Evolutionary conservation across 2,113 vertebrate species (phyloP).

Genomic region (Salvelinus sp.): DNA sequence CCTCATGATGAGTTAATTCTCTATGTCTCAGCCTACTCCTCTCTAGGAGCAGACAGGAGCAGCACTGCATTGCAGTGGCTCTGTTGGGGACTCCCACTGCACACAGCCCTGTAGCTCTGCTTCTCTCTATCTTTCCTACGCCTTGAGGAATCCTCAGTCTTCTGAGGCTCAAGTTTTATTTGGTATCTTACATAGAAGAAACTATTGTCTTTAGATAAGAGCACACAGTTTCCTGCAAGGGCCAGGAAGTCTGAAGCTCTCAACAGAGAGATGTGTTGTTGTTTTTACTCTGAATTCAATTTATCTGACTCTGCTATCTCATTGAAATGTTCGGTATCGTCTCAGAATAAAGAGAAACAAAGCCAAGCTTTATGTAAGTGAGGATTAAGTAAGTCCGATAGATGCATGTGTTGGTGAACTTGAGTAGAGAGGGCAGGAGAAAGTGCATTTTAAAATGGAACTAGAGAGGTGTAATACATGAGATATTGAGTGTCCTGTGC

Average conservation of each 20-base stretch:
- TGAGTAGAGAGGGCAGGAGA: background rate
- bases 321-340: background rate
- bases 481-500: too few relatives aligned
- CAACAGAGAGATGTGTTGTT: background rate
- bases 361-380: background rate
- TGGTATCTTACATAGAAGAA: background rate
- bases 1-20: background rate
- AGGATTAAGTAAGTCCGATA: background rate
- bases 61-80: constrained; percentile 28
- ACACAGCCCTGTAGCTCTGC: background rate
- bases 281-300: background rate
- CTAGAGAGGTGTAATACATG: background rate
- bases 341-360: background rate
- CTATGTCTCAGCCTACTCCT: background rate
- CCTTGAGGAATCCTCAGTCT: constrained; percentile 18
- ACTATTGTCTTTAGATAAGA: background rate
- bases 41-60: background rate
- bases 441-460: background rate
- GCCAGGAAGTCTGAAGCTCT: background rate
- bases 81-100: background rate
- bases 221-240: too few relatives aligned
- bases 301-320: background rate
- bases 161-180: background rate
- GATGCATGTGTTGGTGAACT: background rate
- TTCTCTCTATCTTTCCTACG: constrained; percentile 3